These are phyloP conservation scores for Pangasius mekongensis DNA, from an alignment of 2,797 vertebrate species.

Conservation along the genomic window DNA sequence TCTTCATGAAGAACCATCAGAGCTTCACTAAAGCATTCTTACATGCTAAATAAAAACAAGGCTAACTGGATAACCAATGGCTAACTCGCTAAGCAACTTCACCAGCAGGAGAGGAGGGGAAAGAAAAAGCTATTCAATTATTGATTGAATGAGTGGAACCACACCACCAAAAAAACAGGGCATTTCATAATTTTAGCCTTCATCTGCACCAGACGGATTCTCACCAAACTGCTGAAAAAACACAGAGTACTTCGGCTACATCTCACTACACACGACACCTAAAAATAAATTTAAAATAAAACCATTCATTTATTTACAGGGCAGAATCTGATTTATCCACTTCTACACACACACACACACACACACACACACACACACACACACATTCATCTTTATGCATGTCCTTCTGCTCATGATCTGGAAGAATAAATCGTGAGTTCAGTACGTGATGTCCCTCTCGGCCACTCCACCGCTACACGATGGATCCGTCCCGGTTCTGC, in stretches of 20 bases:
- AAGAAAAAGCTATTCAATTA: not conserved
- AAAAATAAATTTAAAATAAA: not conserved
- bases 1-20: not conserved
- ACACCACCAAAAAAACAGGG: not conserved
- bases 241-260: not conserved
- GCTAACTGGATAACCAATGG: not conserved
- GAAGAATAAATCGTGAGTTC: not conserved
- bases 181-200: not conserved
- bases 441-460: not conserved
- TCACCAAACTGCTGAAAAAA: not conserved
- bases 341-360: not conserved
- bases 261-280: not conserved
- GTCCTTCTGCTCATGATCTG: not conserved
- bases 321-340: not conserved
- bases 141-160: not conserved
- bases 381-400: not conserved
- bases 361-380: not conserved
- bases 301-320: slow-evolving; percentile 8
- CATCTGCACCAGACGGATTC: not conserved
- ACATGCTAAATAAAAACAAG: not conserved
- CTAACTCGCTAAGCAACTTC: not conserved
- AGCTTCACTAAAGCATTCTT: not conserved
- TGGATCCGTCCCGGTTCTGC: slow-evolving; percentile 95
- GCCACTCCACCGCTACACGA: slow-evolving; percentile 79
- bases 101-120: not conserved